These are phyloP conservation scores for Thunnus thynnus DNA, from an alignment of 2,113 vertebrate genomes.

Conservation along the genomic window DNA sequence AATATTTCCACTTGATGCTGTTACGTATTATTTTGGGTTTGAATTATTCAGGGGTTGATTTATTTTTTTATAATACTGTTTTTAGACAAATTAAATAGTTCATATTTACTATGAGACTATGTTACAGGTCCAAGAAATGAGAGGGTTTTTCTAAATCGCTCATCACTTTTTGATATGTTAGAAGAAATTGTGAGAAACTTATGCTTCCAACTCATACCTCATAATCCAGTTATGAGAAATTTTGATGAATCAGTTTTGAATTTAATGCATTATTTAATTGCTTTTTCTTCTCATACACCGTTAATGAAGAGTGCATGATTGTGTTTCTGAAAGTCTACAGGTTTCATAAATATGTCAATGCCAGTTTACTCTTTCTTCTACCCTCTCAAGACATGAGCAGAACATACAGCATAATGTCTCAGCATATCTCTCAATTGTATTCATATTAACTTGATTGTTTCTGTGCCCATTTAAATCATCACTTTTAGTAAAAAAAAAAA, in stretches of 20 bases:
- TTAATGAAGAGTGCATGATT: not conserved
- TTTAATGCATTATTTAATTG: not conserved
- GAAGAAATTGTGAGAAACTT: not conserved
- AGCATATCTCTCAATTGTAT: not conserved
- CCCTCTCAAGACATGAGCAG: too few species aligned
- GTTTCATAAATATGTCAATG: not conserved
- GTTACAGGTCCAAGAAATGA: not conserved
- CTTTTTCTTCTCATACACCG: not conserved
- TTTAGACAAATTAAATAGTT: not conserved
- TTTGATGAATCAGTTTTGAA: too few species aligned
- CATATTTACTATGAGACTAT: not conserved
- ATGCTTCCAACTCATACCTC: not conserved
- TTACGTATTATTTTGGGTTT: not conserved
- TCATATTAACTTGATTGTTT: not conserved
- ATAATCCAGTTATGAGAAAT: not conserved
- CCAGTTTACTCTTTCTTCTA: not conserved
- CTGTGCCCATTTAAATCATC: not conserved
- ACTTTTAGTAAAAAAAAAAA: not conserved
- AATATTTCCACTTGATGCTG: not conserved
- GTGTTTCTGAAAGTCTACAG: not conserved
- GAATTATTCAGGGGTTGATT: not conserved
- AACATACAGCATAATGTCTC: too few species aligned
- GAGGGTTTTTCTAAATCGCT: not conserved
- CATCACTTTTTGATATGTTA: too few species aligned
- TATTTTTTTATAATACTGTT: not conserved